Percentiles rank a stretch among this genome's conserved stretches.
phyloP scores from a whole-genome alignment of 2,113 vertebrate genomes.

The Hydrochoerus hydrochaeris region DNA sequence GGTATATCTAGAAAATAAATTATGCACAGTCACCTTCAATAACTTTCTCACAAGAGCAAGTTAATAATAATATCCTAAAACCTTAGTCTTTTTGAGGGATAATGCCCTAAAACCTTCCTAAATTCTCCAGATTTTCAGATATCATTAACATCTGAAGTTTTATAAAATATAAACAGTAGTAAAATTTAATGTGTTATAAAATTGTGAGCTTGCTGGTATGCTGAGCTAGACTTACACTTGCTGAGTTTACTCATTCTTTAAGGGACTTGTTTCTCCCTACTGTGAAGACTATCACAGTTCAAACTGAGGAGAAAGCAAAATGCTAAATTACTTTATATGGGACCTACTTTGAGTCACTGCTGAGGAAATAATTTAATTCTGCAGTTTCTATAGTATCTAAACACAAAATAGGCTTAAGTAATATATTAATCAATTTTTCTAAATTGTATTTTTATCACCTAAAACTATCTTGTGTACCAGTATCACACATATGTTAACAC shows the following conservation, averaged over 20 bases:
- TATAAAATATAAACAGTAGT: background rate
- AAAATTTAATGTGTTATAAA: background rate
- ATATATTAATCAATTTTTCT: background rate
- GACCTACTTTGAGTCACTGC: background rate
- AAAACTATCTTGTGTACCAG: background rate
- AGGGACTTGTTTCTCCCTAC: too few relatives aligned
- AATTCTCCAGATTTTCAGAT: background rate
- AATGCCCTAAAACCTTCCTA: background rate
- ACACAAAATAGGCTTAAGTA: background rate
- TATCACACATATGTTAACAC: conserved; percentile 22
- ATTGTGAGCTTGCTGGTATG: background rate
- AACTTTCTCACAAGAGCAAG: background rate
- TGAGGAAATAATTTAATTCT: background rate
- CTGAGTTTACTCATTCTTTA: background rate
- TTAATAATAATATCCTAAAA: background rate
- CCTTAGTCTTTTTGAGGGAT: background rate
- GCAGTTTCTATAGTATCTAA: background rate
- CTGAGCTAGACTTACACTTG: rapidly evolving
- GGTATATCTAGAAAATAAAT: background rate
- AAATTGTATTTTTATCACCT: conserved; percentile 48
- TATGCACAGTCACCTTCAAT: background rate
- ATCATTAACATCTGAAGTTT: background rate
- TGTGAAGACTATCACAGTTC: background rate
- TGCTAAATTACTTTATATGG: background rate
- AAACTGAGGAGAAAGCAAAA: background rate